Evolutionary conservation across 2,113 vertebrate species (phyloP), one percentile per base, ranked within the genome.

Genomic region (Noctilio leporinus): DNA sequence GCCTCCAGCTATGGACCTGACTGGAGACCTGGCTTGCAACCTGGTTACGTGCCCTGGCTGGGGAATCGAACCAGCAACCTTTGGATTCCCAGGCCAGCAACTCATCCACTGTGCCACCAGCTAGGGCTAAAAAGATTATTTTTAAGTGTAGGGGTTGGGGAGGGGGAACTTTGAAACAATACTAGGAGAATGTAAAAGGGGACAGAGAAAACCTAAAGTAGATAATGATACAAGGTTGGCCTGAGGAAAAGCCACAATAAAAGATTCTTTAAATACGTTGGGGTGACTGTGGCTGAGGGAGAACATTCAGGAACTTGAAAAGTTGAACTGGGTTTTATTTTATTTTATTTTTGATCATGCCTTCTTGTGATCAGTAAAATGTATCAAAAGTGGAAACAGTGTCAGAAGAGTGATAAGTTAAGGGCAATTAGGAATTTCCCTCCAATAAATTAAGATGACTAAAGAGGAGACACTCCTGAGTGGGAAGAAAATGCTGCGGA

Each of bases 181-280:
- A 49, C 57, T n/a, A 30, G 67, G 45, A 91, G 83, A 45, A 53
- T 35, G 2, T 85, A 90, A 94, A 94, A 47, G 43, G n/a, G 82
- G 91, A 78, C 40, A 6, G 22, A 95, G 84, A 81, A 75, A 75
- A 77, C 69, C 67, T 84, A 24, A 86, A 89, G 87, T 51, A 35
- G 35, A 70, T 59, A 95, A 51, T 64, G 92, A 95, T 57, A n/a
- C 91, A 95, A 96, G 65, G 81, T 80, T 3, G 30, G 49, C 35
- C 35, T 86, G 76, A 67, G 76, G 75, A 95, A 94, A 65, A 64
- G 7, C 33, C 51, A 85, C 78, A n/a, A 72, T 55, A n/a, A 86
- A 95, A 92, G 76, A 93, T 92, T 92, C 80, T 89, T 95, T 77
- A 90, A 77, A 92, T 93, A 75, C 40, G 38, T 93, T 40, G n/a